phyloP scores from a whole-genome alignment of 2,888 invertebrate genomes.

The Troides aeacus region DNA sequence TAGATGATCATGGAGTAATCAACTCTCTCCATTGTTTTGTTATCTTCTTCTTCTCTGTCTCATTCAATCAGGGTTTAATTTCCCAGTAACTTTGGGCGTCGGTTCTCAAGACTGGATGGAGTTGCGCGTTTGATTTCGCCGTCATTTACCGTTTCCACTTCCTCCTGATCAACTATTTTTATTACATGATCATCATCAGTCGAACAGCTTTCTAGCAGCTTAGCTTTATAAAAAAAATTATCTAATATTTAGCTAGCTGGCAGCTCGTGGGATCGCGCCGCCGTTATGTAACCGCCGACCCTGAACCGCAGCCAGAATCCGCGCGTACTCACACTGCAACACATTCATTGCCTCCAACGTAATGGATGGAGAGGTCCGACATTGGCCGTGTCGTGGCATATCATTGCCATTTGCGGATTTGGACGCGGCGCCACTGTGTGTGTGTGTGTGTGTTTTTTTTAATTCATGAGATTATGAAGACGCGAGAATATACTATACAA shows the following conservation, averaged over 20 bases:
- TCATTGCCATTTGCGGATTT: conserved; percentile 6
- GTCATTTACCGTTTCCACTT: no score
- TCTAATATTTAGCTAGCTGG: no score
- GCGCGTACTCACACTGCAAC: conserved; percentile 5
- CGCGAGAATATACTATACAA: no score
- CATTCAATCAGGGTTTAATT: neutral
- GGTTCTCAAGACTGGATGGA: neutral
- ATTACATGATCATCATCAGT: no score
- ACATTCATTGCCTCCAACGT: conserved; percentile 4
- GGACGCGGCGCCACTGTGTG: neutral
- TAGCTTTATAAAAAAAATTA: no score
- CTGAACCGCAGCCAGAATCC: conserved; percentile 1
- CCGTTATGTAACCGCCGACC: conserved; percentile 34
- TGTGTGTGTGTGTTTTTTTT: no score
- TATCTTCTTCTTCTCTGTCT: neutral
- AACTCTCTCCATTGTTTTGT: no score
- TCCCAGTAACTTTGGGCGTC: neutral
- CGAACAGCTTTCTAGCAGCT: no score
- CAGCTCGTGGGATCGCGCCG: no score
- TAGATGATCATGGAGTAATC: no score
- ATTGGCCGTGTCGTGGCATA: conserved; percentile 16
- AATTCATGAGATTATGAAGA: no score
- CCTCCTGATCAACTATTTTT: no score
- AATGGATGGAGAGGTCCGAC: conserved; percentile 9
- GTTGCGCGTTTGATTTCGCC: neutral